Evolutionary conservation across 2,888 invertebrate genomes (phyloP).

Genomic region (Eupelmus urozonus): DNA sequence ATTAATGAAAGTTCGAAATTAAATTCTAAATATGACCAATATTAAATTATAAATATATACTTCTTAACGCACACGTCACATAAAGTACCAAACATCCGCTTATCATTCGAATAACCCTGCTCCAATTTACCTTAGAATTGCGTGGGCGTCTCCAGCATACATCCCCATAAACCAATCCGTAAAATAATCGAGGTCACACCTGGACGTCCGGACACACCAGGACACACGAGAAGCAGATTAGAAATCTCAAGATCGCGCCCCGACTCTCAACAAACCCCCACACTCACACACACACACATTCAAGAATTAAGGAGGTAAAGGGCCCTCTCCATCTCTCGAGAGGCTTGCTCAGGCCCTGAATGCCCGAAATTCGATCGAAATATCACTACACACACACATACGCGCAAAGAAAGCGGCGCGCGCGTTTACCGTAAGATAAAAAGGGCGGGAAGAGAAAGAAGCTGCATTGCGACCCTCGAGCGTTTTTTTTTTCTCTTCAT

Average conservation of each 20-base stretch:
- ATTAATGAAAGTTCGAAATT: no score
- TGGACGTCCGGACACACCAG: conserved; percentile 51
- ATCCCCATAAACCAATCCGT: conserved; percentile 22
- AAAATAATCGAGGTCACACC: conserved; percentile 65
- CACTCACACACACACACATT: neutral
- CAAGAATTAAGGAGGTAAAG: conserved; percentile 64
- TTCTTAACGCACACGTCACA: no score
- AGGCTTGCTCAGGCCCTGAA: conserved; percentile 66
- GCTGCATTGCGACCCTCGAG: conserved; percentile 61
- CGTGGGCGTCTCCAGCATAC: no score
- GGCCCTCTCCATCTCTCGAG: conserved; percentile 31
- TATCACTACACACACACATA: conserved; percentile 57
- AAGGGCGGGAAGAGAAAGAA: conserved; percentile 42
- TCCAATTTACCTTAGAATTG: no score
- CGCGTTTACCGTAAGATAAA: conserved; percentile 47
- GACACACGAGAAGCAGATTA: conserved; percentile 60
- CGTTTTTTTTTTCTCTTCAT: conserved; percentile 68
- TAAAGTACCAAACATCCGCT: no score
- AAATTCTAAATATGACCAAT: no score
- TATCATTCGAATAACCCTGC: no score
- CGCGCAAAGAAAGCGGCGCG: conserved; percentile 1
- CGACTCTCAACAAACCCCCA: neutral
- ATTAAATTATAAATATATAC: no score
- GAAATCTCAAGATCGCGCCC: conserved; percentile 59
- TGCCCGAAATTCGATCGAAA: conserved; percentile 75